Conservation (phyloP, 2,797 vertebrate species). For the Phalloptychus januarius region DNA sequence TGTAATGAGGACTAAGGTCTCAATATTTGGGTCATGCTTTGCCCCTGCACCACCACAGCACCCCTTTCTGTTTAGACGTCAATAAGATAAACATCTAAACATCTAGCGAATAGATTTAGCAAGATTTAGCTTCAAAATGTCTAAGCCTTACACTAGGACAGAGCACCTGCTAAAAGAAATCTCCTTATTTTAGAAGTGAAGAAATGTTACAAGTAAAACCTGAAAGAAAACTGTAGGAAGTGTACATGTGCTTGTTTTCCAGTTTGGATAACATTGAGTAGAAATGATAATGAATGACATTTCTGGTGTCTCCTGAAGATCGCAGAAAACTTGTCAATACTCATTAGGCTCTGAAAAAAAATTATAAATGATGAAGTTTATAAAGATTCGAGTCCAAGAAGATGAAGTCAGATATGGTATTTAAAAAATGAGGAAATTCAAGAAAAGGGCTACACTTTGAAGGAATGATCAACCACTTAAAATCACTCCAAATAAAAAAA, state of each 20-base stretch:
- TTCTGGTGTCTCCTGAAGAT: neutral
- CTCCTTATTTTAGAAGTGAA: no score
- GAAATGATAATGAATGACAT: neutral
- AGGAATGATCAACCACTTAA: neutral
- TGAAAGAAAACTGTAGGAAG: neutral
- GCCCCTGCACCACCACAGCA: no score
- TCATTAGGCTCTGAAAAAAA: neutral
- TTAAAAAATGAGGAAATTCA: neutral
- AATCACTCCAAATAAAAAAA: neutral
- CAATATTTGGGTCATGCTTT: no score
- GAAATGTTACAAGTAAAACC: no score
- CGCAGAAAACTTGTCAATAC: neutral
- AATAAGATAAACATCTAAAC: no score
- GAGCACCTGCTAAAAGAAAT: neutral
- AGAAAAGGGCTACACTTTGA: neutral
- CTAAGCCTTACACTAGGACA: neutral
- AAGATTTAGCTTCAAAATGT: neutral
- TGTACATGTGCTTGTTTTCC: neutral
- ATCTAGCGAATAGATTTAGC: neutral
- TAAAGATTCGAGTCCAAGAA: neutral
- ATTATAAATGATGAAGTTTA: neutral
- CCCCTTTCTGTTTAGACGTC: neutral
- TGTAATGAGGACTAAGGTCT: no score
- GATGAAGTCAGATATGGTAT: neutral
- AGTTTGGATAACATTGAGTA: neutral